A percentile compares a stretch with the other conserved stretches of the same genome.
These are phyloP conservation scores for Acrocyrtus sp. DNA, from an alignment of 2,888 invertebrate species.

Conservation along the genomic window DNA sequence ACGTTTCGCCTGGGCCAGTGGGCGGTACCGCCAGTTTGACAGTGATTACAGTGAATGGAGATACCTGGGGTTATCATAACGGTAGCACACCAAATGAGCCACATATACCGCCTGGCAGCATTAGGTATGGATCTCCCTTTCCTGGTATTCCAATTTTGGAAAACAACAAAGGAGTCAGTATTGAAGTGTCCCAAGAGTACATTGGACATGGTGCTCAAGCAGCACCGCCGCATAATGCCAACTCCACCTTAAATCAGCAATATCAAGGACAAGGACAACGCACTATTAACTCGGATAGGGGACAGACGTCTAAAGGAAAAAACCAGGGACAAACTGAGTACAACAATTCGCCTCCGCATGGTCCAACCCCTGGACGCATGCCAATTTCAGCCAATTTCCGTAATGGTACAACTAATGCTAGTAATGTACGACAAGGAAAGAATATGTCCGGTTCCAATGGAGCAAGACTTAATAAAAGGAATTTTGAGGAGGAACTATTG, in stretches of 20 bases:
- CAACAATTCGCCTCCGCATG: not conserved
- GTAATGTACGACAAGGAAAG: no score
- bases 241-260: not conserved
- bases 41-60: no score
- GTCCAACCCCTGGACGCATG: not conserved
- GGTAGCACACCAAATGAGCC: no score
- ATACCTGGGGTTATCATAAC: no score
- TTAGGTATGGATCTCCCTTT: not conserved
- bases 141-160: constrained; percentile 19
- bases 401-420: not conserved
- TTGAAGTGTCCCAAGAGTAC: constrained; percentile 9
- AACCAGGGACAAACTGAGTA: not conserved
- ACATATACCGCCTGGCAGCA: constrained; percentile 1
- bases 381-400: not conserved
- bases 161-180: constrained; percentile 5
- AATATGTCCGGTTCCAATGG: not conserved
- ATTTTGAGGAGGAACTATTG: no score
- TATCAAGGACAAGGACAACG: not conserved
- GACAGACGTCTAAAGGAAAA: not conserved
- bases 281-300: not conserved
- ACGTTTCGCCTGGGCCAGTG: no score
- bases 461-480: not conserved
- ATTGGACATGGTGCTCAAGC: not conserved
- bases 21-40: no score
- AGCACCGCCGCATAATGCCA: no score